These are phyloP conservation scores for Tenualosa thibaudeaui DNA, from an alignment of 2,797 vertebrate genomes.

Conservation along the genomic window DNA sequence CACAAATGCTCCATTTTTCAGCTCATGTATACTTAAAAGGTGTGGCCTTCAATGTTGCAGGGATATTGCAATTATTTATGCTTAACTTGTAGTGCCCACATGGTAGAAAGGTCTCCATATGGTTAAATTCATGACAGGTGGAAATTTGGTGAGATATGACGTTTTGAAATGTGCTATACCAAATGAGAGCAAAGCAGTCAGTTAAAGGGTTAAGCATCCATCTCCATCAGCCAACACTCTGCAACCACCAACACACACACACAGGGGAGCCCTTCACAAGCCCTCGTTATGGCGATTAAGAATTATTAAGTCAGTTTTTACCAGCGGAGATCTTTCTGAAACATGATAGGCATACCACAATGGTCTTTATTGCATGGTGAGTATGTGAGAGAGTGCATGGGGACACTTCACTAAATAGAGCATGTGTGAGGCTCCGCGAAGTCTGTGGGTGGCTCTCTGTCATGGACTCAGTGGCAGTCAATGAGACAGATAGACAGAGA, in stretches of 20 bases:
- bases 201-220: neutral
- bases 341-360: slow-evolving; percentile 37
- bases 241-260: neutral
- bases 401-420: neutral
- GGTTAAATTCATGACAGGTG: too few relatives aligned
- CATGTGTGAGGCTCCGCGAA: neutral
- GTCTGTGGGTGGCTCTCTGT: slow-evolving; percentile 7
- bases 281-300: slow-evolving; percentile 1
- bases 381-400: neutral
- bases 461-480: neutral
- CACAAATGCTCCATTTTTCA: too few relatives aligned
- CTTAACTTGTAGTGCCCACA: too few relatives aligned
- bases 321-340: slow-evolving; percentile 55
- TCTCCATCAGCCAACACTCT: slow-evolving; percentile 3
- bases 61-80: too few relatives aligned
- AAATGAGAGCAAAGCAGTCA: too few relatives aligned
- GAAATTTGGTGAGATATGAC: too few relatives aligned
- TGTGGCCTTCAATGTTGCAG: too few relatives aligned
- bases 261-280: neutral
- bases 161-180: too few relatives aligned
- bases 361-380: neutral
- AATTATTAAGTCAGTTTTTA: slow-evolving; percentile 57
- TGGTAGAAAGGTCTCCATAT: too few relatives aligned
- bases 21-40: too few relatives aligned
- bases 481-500: slow-evolving; percentile 48